Base-by-base conservation (phyloP, 2,888 invertebrate genomes). In the Abscondita cerata region DNA sequence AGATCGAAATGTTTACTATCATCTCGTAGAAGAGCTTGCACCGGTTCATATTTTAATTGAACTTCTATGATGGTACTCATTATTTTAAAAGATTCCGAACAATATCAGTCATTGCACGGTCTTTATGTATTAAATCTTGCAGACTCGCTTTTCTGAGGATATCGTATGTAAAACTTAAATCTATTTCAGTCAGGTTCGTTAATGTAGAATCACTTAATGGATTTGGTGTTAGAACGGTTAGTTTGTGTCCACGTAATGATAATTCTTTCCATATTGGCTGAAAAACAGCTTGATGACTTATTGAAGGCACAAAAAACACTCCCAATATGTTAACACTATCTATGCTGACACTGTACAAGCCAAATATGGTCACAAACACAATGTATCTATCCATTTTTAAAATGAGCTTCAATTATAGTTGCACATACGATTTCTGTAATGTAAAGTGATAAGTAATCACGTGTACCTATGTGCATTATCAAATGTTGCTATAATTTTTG, bases 241-340 rank as follows among this genome's bases (percentile, higher is more conserved):
- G 74, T 56, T 75, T 46, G 54, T 78, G 78, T 3, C 78, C 78
- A 54, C 73, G 68, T 52, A 74, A 65, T 9, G 74, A 74, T 16
- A 77, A 56, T 65, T 75, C 75, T 47, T 63, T 68, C 74, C 74
- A 76, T 38, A 73, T 65, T 44, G 73, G 70, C 54, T 68, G 68
- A 40, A 70, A 75, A 1, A 70, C 68, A 12, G 67, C 46, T 64
- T 76, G 75, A 55, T 76, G 75, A 52, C 75, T 76, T 55, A 69
- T 73, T 0, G 73, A 72, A 6, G 75, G 72, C 3, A 68, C 65
- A 3, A 71, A 69, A n/a, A 75, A 66, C 1, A 73, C 67, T 2
- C 68, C 73, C 12, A 75, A 59, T 44, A 75, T 73, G 44, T 58
- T 69, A 1, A 69, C 70, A 60, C 68, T 33, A 9, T 19, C 13